Conservation (phyloP, 2,797 vertebrate genomes). For the Crocodylus rhombifer region DNA sequence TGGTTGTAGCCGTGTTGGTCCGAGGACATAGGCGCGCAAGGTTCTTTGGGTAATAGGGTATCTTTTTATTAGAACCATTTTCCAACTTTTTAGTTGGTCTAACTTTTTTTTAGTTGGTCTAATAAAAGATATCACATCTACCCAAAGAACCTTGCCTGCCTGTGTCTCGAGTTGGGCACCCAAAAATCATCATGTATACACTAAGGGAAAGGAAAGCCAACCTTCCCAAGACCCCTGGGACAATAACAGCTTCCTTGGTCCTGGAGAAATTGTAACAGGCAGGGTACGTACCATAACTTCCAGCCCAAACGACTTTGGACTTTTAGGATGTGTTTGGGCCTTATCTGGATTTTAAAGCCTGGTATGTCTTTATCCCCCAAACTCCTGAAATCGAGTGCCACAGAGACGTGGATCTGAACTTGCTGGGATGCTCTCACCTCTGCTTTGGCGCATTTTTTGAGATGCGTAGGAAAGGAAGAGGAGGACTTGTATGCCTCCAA, state of each 20-base stretch:
- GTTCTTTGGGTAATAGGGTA: too few relatives aligned
- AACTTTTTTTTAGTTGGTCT: too few relatives aligned
- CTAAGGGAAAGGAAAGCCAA: neutral
- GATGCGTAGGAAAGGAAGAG: neutral
- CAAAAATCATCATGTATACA: neutral
- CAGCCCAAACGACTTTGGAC: neutral
- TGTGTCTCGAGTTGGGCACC: neutral
- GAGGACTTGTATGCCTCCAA: rapidly evolving
- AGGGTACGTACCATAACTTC: neutral
- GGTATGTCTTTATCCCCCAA: neutral
- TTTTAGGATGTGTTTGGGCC: neutral
- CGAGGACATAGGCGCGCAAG: too few relatives aligned
- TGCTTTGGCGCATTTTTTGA: neutral
- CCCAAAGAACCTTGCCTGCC: too few relatives aligned
- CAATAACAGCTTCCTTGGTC: neutral
- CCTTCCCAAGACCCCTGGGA: rapidly evolving
- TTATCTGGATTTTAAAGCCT: neutral
- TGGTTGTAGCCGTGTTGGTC: too few relatives aligned
- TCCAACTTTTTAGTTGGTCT: too few relatives aligned
- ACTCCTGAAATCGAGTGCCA: neutral
- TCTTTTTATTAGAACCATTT: too few relatives aligned
- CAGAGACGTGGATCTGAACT: neutral
- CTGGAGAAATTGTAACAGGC: neutral
- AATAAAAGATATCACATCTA: too few relatives aligned
- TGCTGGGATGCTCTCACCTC: neutral